These are phyloP conservation scores for Dromas ardeola DNA, from an alignment of 2,113 vertebrate species.

Conservation along the genomic window DNA sequence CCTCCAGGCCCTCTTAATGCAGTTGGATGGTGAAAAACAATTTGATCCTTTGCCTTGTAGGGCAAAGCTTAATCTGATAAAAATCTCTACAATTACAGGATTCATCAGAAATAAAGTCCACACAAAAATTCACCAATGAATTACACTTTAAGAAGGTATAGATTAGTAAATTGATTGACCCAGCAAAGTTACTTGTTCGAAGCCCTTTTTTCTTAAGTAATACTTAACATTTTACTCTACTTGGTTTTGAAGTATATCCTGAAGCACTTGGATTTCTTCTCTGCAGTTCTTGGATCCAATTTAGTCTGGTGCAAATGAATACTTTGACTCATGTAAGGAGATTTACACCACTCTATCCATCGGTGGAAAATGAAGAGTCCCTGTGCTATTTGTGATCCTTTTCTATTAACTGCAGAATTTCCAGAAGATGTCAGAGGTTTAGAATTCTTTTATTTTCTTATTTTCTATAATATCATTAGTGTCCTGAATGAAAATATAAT, in stretches of 20 bases:
- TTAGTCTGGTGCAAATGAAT: not conserved
- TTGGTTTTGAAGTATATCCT: not conserved
- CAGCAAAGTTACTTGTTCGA: not conserved
- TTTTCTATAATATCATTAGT: not conserved
- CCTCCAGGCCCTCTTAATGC: slow-evolving; percentile 44
- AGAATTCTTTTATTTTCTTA: not conserved
- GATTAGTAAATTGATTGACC: not conserved
- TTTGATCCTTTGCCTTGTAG: slow-evolving; percentile 52
- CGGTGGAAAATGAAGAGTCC: not conserved
- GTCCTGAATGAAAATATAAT: not conserved
- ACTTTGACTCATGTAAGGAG: not conserved
- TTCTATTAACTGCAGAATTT: not conserved
- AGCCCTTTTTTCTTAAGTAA: not conserved
- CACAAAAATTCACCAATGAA: slow-evolving; percentile 4
- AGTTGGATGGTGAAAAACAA: slow-evolving; percentile 57
- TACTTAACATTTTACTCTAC: not conserved
- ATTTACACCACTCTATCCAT: not conserved
- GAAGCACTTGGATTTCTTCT: not conserved
- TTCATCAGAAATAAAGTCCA: slow-evolving; percentile 31
- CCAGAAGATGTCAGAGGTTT: not conserved
- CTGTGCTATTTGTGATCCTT: not conserved
- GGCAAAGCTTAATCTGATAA: slow-evolving; percentile 61
- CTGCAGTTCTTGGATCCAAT: not conserved
- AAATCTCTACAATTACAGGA: slow-evolving; percentile 48
- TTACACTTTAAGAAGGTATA: not conserved